A percentile compares a stretch with the other conserved stretches of the same genome.
These are phyloP conservation scores for Oryctes rhinoceros DNA, from an alignment of 1,140 invertebrate species.

Conservation along the genomic window DNA sequence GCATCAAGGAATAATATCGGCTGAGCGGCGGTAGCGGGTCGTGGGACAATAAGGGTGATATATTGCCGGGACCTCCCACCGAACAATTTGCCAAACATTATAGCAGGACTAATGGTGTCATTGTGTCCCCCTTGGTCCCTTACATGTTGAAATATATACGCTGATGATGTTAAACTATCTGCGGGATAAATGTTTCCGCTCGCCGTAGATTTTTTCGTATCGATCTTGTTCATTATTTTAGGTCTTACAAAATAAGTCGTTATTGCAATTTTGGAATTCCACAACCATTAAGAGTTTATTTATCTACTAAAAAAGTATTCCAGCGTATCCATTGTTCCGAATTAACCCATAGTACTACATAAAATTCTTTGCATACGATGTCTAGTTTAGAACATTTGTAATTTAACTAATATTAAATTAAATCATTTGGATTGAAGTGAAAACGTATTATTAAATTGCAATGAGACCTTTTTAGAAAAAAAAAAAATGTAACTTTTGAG, in stretches of 20 bases:
- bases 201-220: background rate
- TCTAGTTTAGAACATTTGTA: no score
- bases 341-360: no score
- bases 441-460: no score
- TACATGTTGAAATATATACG: slow-evolving; percentile 35
- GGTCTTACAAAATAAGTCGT: background rate
- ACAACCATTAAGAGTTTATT: no score
- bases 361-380: no score
- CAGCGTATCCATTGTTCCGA: no score
- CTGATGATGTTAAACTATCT: slow-evolving; percentile 38
- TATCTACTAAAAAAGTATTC: no score
- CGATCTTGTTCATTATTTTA: slow-evolving; percentile 26
- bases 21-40: slow-evolving; percentile 49
- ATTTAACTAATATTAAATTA: no score
- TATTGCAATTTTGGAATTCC: background rate
- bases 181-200: slow-evolving; percentile 23
- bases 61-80: slow-evolving; percentile 59
- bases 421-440: no score
- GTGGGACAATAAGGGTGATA: slow-evolving; percentile 57
- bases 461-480: no score
- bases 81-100: slow-evolving; percentile 61
- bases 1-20: slow-evolving; percentile 39
- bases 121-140: slow-evolving; percentile 50
- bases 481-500: no score
- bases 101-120: slow-evolving; percentile 60